Conservation (phyloP, 2,888 invertebrate genomes). For the Microchrysa polita region DNA sequence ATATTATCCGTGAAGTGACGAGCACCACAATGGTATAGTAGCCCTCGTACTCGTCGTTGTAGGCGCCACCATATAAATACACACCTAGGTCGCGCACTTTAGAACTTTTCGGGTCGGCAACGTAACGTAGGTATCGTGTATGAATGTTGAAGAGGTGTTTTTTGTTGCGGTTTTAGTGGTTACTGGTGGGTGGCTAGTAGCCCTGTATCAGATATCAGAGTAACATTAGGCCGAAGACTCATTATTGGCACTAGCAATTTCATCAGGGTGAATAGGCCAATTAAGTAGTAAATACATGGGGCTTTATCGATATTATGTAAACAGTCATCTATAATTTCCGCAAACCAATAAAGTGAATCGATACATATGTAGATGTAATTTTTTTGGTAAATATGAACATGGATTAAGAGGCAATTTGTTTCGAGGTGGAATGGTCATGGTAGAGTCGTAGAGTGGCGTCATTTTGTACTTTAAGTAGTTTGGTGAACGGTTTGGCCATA, state of each 20-base stretch:
- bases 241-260: neutral
- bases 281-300: slow-evolving; percentile 3
- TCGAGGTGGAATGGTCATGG: too few relatives aligned
- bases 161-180: neutral
- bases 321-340: neutral
- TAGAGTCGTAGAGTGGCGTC: too few relatives aligned
- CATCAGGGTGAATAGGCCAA: slow-evolving; percentile 16
- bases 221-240: neutral
- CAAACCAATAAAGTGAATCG: neutral
- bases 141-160: neutral
- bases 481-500: too few relatives aligned
- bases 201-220: too few relatives aligned
- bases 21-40: slow-evolving; percentile 1
- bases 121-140: too few relatives aligned
- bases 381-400: too few relatives aligned
- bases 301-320: slow-evolving; percentile 12
- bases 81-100: neutral
- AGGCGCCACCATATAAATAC: neutral
- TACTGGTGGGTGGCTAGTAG: neutral
- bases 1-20: slow-evolving; percentile 5
- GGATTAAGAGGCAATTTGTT: too few relatives aligned
- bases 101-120: too few relatives aligned
- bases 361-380: too few relatives aligned
- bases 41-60: too few relatives aligned
- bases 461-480: too few relatives aligned